Evolutionary conservation across 2,113 vertebrate species (phyloP).

Genomic region (Uropsilus gracilis): DNA sequence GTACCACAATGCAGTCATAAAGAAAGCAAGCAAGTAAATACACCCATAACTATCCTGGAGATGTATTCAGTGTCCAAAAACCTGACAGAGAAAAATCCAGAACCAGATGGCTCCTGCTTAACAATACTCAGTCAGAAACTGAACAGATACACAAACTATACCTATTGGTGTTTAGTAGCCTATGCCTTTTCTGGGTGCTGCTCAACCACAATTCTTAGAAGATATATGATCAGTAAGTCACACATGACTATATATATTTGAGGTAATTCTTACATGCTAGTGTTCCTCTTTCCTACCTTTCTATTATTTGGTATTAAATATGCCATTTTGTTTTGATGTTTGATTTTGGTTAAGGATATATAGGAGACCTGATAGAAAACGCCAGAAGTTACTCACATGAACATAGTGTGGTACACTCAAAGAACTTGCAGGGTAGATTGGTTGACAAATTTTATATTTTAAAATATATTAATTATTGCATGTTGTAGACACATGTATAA

Average conservation of each 20-base stretch:
- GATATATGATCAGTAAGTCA: too few relatives aligned
- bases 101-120: not conserved
- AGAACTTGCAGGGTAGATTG: not conserved
- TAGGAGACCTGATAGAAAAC: not conserved
- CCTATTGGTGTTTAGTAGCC: too few relatives aligned
- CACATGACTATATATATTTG: not conserved
- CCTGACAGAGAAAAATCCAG: not conserved
- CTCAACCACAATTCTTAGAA: too few relatives aligned
- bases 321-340: not conserved
- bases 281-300: not conserved
- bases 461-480: not conserved
- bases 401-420: not conserved
- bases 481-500: not conserved
- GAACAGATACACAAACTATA: too few relatives aligned
- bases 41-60: not conserved
- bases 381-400: not conserved
- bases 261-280: not conserved
- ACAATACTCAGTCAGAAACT: too few relatives aligned
- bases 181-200: too few relatives aligned
- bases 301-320: not conserved
- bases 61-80: not conserved
- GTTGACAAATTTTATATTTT: not conserved
- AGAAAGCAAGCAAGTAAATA: not conserved
- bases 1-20: not conserved
- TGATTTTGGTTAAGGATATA: not conserved